Base-by-base conservation (phyloP, 2,797 vertebrate species). In the Vipera ursinii region DNA sequence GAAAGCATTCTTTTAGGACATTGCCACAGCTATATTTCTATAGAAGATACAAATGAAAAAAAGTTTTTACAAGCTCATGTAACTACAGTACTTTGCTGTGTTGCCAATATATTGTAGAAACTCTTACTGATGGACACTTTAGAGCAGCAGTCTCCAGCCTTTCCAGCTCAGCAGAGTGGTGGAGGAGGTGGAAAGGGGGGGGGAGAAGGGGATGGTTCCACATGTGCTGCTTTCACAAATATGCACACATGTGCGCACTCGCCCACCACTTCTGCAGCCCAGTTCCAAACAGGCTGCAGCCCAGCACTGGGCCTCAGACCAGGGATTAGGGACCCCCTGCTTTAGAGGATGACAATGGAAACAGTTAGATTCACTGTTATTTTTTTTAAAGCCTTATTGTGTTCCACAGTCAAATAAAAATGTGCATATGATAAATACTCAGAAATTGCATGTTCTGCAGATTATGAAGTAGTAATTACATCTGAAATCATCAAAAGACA, bases 391-490 rank as follows among this genome's bases (percentile, higher is more conserved):
- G 13, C 13, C 24, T 2, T 88, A 69, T 95, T 88, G 44, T n/a
- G 90, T 87, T 69, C 61, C 86, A 9, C 86, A 82, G n/a, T 95
- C 94, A 86, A 0, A 0, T 90, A 61, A 90, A 59, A 95, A 91
- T 88, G 8, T 14, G 6, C 86, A 24, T 56, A 2, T 88, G 91
- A 88, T n/a, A 95, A 94, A 93, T 22, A 63, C 53, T 51, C 48
- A 44, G 57, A 88, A 95, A 94, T 92, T 1, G 89, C n/a, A 90
- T 89, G 61, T 3, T 94, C 38, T 14, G 0, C 91, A 91, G 89
- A 63, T 94, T 96, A 94, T 82, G 91, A 93, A 69, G 94, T 94
- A 89, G 87, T 95, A 94, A 95, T 94, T 95, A 94, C 20, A 94
- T 17, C 69, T 0, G 2, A 95, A 95, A 93, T 86, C 87, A 96